Conservation (phyloP, 1,140 invertebrate species). For the Lepidurus apus region DNA sequence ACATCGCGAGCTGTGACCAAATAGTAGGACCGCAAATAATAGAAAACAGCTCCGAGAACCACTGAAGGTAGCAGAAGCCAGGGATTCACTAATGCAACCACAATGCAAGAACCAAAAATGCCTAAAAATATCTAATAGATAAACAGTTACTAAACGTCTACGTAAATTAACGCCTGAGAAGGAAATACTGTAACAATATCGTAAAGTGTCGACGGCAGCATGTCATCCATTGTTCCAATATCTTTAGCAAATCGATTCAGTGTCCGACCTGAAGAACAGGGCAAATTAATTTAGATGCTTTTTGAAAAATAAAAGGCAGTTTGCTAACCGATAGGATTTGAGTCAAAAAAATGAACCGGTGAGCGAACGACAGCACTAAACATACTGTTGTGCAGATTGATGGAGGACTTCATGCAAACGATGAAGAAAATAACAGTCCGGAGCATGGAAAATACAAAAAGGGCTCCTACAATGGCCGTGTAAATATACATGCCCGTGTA, state of each 20-base stretch:
- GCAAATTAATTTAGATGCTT: background rate
- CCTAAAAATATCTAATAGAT: slow-evolving; percentile 61
- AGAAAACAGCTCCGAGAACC: slow-evolving; percentile 63
- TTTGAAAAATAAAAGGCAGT: background rate
- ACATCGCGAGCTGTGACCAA: slow-evolving; percentile 73
- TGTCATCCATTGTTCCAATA: slow-evolving; percentile 76
- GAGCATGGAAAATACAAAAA: slow-evolving; percentile 52
- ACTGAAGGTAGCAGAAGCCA: slow-evolving; percentile 66
- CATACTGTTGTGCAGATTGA: slow-evolving; percentile 73
- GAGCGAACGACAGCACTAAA: slow-evolving; percentile 66
- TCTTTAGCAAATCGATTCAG: slow-evolving; percentile 72
- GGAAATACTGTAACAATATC: slow-evolving; percentile 60
- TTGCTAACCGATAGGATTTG: slow-evolving; percentile 61
- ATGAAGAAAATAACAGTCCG: slow-evolving; percentile 64
- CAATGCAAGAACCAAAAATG: slow-evolving; percentile 65
- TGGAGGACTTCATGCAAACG: slow-evolving; percentile 73
- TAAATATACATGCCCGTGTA: slow-evolving; percentile 38
- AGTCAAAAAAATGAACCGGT: slow-evolving; percentile 76
- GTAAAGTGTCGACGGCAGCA: slow-evolving; percentile 67
- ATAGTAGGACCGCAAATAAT: slow-evolving; percentile 68
- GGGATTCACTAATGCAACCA: slow-evolving; percentile 67
- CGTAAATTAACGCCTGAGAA: background rate
- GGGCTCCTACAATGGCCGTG: slow-evolving; percentile 54
- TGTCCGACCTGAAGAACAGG: slow-evolving; percentile 50
- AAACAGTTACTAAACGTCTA: slow-evolving; percentile 25